Base-by-base conservation (phyloP, 2,888 invertebrate species). In the Tuta absoluta region DNA sequence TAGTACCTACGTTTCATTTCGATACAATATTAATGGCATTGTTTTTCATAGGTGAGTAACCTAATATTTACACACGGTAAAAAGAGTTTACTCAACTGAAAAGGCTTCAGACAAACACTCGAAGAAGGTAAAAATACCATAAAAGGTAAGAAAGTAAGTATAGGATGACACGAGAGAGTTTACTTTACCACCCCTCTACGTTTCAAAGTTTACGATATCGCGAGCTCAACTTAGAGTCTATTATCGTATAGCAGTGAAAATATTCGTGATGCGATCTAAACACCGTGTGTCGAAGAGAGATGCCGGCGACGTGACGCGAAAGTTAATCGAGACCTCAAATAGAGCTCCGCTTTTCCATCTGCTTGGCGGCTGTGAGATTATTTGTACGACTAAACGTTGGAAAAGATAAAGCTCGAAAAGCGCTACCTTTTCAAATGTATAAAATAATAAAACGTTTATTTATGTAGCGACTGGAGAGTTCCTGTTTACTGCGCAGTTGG, bases 211-310 rank as follows among this genome's bases (percentile, higher is more conserved):
- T 14, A 12, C 21, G 24, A 53, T 19, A 21, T 53, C 23, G 24
- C 28, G 24, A 7, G 24, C 21, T 51, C 21, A 21, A 51, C 51
- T 21, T 51, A 28, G 19, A 63, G 63, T 60, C 17, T 28, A 56
- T 64, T 61, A 61, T 23, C 61, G 17, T 45, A 37, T 28, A 45
- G 19, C 21, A 49, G 59, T 56, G 61, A 56, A 60, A 64, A 64
- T 63, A 63, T 64, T 64, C 64, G 23, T 24, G 64, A 56, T 64
- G 45, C 56, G 53, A 64, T 53, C 61, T 61, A 64, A 64, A 64
- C 61, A 49, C 61, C 64, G 56, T 61, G 61, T 63, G 58, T 41
- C 28, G 45, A 19, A 63, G 63, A 63, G 45, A 45, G 33, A 57
- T 49, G 48, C 63, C n/a, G 24, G 33, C 10, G 14, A 62, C 62